Percentiles rank a stretch among this genome's conserved stretches.
phyloP scores from a whole-genome alignment of 2,113 vertebrate species.

The Trachemys scripta region DNA sequence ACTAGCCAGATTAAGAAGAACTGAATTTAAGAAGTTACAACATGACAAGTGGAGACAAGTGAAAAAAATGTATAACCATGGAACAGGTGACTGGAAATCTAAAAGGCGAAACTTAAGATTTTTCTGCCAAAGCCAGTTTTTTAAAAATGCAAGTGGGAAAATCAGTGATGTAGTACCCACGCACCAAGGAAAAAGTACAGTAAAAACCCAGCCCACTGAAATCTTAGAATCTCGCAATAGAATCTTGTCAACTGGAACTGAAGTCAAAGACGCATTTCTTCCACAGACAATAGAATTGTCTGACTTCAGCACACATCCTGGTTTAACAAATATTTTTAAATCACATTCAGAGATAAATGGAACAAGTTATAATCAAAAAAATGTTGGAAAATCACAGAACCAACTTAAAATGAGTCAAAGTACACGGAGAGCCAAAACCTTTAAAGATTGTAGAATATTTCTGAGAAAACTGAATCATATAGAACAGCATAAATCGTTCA shows the following conservation, averaged over 20 bases:
- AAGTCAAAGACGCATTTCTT: conserved; percentile 69
- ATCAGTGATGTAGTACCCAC: conserved; percentile 31
- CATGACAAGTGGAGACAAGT: conserved; percentile 73
- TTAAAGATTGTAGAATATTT: conserved; percentile 97
- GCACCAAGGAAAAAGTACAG: conserved; percentile 48
- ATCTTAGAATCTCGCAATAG: conserved; percentile 57
- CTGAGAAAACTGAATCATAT: conserved; percentile 92
- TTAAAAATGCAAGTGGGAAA: conserved; percentile 59
- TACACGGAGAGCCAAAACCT: conserved; percentile 88
- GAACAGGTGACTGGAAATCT: conserved; percentile 71
- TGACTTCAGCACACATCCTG: conserved; percentile 67
- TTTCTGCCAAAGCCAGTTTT: conserved; percentile 77
- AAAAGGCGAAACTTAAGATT: conserved; percentile 79
- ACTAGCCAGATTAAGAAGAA: conserved; percentile 78
- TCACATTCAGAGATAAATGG: conserved; percentile 74
- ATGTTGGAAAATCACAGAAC: conserved; percentile 68
- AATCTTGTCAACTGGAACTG: conserved; percentile 61
- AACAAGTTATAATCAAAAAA: conserved; percentile 64
- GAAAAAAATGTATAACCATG: conserved; percentile 66
- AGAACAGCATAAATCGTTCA: conserved; percentile 82
- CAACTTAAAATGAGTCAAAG: conserved; percentile 83
- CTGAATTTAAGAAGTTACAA: conserved; percentile 78
- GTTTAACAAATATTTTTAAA: conserved; percentile 67
- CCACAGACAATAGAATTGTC: conserved; percentile 63
- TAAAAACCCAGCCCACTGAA: conserved; percentile 52